phyloP scores from a whole-genome alignment of 2,797 vertebrate genomes.

The Balearica regulorum region DNA sequence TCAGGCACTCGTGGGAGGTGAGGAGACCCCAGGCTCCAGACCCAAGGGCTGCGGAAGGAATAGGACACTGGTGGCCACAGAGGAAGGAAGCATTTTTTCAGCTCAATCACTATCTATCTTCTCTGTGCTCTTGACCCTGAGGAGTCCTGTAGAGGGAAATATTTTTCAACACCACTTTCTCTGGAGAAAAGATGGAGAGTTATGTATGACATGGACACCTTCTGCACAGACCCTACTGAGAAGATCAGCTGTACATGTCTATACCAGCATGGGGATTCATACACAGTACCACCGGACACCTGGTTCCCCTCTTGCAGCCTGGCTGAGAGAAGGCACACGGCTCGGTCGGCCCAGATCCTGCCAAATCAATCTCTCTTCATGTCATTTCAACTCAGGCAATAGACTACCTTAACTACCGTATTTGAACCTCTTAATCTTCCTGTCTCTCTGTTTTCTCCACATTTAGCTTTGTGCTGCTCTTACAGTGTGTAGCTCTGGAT shows the following conservation, averaged over 20 bases:
- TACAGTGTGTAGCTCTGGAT: background rate
- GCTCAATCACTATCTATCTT: background rate
- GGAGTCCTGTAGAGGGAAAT: background rate
- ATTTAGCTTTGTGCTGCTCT: background rate
- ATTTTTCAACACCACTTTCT: background rate
- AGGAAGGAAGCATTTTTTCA: background rate
- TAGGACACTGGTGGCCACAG: fast-evolving
- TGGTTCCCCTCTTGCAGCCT: background rate
- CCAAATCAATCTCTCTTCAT: background rate
- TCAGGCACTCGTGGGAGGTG: background rate
- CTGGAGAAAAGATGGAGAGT: background rate
- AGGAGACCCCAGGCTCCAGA: background rate
- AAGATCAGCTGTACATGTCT: background rate
- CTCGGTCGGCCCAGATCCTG: background rate
- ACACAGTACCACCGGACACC: fast-evolving
- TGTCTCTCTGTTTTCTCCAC: background rate
- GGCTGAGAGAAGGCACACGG: background rate
- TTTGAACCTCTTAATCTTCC: background rate
- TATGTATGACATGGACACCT: background rate
- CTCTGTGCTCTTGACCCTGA: background rate
- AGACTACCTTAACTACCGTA: background rate
- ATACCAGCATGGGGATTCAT: fast-evolving
- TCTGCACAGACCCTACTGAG: background rate
- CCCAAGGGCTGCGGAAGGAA: background rate
- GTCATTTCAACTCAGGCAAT: background rate